Conservation (phyloP, 2,113 vertebrate species). For the Myotis yumanensis region DNA sequence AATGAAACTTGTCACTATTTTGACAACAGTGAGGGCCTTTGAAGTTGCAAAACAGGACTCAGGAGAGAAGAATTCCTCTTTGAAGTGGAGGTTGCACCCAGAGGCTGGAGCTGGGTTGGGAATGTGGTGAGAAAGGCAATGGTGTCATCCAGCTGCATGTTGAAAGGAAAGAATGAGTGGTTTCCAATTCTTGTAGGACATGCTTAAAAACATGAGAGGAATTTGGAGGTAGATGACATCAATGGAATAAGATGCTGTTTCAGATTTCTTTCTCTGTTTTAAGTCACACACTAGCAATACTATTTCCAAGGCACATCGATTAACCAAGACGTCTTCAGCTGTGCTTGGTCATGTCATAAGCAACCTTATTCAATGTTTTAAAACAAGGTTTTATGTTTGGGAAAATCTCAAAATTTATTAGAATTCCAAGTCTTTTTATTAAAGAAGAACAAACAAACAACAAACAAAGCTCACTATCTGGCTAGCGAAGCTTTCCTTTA, state of each 20-base stretch:
- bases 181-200: not conserved
- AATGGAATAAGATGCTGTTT: not conserved
- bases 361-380: not conserved
- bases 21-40: constrained; percentile 57
- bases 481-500: not conserved
- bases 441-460: not conserved
- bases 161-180: constrained; percentile 1
- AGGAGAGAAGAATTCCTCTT: constrained; percentile 12
- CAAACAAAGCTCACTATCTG: not conserved
- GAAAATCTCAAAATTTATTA: constrained; percentile 22
- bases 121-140: not conserved
- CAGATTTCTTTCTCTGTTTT: not conserved
- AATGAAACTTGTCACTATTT: constrained; percentile 67
- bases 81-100: not conserved
- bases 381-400: not conserved
- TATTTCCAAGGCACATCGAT: not conserved
- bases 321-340: not conserved
- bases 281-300: not conserved
- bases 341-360: not conserved
- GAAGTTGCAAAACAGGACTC: constrained; percentile 48
- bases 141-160: not conserved
- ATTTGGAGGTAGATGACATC: not conserved
- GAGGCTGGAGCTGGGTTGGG: not conserved
- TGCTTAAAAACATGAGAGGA: not conserved
- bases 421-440: not conserved